Evolutionary conservation across 2,888 invertebrate genomes (phyloP), one percentile per base, ranked within the genome.

Genomic region (Eupithecia insigniata): DNA sequence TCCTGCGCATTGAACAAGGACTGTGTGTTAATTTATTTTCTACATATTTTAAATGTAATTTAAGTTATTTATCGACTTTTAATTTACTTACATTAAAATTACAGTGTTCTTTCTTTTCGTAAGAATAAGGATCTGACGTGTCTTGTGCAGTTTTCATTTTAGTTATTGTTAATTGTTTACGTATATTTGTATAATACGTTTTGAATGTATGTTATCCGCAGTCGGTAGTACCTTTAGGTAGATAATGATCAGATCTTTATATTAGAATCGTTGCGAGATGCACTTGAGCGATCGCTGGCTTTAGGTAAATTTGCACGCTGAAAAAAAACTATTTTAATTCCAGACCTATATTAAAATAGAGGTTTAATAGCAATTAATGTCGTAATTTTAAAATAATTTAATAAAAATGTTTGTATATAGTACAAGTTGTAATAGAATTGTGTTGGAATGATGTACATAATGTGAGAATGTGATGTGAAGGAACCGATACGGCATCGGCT

Each of bases 21-120:
- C 90, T 92, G 87, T 89, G 88, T 90, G 92, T 92, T 93, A 91
- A 93, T 92, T 93, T 93, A 93, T 93, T 93, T 88, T 89, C 85
- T 90, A 87, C 88, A 83, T 83, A 78, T 83, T 88, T 86, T 87
- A 84, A 85, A 84, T 86, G 84, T 86, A 86, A 86, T 89, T 85
- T 93, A 92, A 93, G 90, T 93, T 92, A 93, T 93, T 92, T 92
- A 91, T 92, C 90, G 85, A 85, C 84, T 87, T 89, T 89, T 88
- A 89, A 82, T 71, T 87, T 85, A 84, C 79, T 82, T 81, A 79
- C 86, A 88, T 87, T 82, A 84, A 34, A 86, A 84, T 87, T 83
- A 83, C 66, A 83, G 87, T 85, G 83, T 85, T 82, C 83, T 83
- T 87, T 84, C 84, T 83, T 81, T 83, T 83, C 82, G 83, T 84